Evolutionary conservation across 2,113 vertebrate species (phyloP).

Genomic region (Arothron firmamentum): DNA sequence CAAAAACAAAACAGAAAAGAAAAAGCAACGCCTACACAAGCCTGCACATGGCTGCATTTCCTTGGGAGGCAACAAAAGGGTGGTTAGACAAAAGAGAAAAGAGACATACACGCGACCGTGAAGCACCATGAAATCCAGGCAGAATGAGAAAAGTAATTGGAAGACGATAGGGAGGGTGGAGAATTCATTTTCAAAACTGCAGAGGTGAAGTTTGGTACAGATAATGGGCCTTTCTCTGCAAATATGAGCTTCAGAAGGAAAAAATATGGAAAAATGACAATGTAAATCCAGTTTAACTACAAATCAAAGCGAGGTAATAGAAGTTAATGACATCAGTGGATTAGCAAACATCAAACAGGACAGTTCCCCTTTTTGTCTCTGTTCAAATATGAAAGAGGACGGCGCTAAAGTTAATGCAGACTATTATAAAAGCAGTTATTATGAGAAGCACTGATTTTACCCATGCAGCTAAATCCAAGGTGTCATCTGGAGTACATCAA

Average conservation of each 20-base stretch:
- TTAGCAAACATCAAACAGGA: constrained; percentile 43
- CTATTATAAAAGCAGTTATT: background rate
- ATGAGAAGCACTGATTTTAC: background rate
- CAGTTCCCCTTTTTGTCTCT: constrained; percentile 12
- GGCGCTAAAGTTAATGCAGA: background rate
- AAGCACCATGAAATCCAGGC: constrained; percentile 65
- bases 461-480: background rate
- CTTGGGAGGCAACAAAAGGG: constrained; percentile 24
- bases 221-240: constrained; percentile 44
- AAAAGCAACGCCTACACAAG: constrained; percentile 8
- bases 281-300: constrained; percentile 46
- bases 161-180: constrained; percentile 46
- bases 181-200: constrained; percentile 63
- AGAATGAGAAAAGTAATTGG: constrained; percentile 68
- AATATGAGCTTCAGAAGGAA: constrained; percentile 27
- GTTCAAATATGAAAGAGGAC: constrained; percentile 5
- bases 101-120: constrained; percentile 41
- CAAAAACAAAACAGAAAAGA: background rate
- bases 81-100: constrained; percentile 36
- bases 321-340: constrained; percentile 57
- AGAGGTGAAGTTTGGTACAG: constrained; percentile 53
- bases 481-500: background rate
- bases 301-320: constrained; percentile 51
- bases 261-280: constrained; percentile 25
- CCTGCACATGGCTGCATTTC: constrained; percentile 6